These are phyloP conservation scores for Puffinus mauretanicus DNA, from an alignment of 2,113 vertebrate species.

Conservation along the genomic window DNA sequence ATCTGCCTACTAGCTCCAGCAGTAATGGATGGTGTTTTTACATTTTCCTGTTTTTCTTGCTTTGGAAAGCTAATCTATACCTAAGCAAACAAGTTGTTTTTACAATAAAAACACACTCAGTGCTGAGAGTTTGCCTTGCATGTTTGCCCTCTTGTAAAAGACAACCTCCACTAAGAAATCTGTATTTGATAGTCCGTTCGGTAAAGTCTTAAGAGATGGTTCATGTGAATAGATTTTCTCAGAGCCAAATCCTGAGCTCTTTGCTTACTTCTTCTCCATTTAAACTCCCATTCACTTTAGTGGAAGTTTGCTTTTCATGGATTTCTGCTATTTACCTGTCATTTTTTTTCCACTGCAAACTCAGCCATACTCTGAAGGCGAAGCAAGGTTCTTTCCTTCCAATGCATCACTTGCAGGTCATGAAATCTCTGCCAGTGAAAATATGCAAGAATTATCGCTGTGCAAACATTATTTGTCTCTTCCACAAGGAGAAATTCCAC, in stretches of 20 bases:
- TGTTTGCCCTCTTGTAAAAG: background rate
- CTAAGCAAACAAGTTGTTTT: slow-evolving; percentile 5
- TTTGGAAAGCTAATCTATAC: slow-evolving; percentile 3
- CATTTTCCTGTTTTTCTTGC: background rate
- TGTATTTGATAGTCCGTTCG: background rate
- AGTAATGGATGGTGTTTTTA: background rate
- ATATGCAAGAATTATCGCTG: background rate
- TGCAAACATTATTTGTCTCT: background rate
- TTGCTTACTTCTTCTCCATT: background rate
- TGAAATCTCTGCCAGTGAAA: background rate
- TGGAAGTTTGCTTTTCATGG: background rate
- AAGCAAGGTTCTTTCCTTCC: background rate
- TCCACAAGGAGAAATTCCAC: background rate
- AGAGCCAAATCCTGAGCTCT: background rate
- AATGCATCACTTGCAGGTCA: background rate
- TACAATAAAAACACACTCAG: background rate
- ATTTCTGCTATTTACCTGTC: background rate
- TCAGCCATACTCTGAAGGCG: background rate
- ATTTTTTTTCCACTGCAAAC: background rate
- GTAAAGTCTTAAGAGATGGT: background rate
- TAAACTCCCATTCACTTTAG: background rate
- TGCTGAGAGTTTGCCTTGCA: background rate
- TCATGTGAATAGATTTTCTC: background rate
- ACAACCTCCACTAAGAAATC: background rate
- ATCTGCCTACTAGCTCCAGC: background rate